Percentiles rank a stretch among this genome's conserved stretches.
These are phyloP conservation scores for Chironomus tepperi DNA, from an alignment of 1,140 invertebrate species.

Conservation along the genomic window DNA sequence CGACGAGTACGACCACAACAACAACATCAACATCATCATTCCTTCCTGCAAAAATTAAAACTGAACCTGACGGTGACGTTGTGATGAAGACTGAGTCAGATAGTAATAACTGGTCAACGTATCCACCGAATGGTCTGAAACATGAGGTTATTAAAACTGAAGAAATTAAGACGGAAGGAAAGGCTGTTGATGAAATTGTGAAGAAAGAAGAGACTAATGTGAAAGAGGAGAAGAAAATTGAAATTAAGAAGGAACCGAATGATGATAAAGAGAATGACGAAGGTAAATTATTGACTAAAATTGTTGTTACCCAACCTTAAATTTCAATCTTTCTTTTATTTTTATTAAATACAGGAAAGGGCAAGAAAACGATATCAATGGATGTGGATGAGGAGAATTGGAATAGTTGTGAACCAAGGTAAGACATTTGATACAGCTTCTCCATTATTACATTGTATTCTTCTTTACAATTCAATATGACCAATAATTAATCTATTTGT, in stretches of 20 bases:
- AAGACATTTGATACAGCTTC: neutral
- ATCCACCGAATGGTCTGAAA: conserved; percentile 5
- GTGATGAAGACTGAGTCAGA: conserved; percentile 27
- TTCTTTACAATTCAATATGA: neutral
- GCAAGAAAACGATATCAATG: conserved; percentile 30
- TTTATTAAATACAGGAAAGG: conserved; percentile 15
- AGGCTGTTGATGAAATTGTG: neutral
- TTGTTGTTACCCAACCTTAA: neutral
- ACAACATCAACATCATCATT: conserved; percentile 29
- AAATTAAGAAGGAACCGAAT: conserved; percentile 36
- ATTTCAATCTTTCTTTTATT: neutral
- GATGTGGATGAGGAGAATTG: conserved; percentile 27
- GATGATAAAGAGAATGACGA: conserved; percentile 30
- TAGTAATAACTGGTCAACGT: conserved; percentile 13
- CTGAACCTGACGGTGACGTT: conserved; percentile 25
- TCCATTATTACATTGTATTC: too few relatives aligned
- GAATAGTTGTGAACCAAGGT: neutral
- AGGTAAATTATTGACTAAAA: neutral
- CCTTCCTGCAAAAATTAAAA: conserved; percentile 26
- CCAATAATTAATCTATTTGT: neutral
- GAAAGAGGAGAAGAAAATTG: conserved; percentile 40
- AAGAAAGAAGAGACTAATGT: neutral
- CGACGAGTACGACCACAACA: neutral
- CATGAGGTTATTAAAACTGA: conserved; percentile 18
- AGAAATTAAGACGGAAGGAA: conserved; percentile 5